Evolutionary conservation across 2,888 invertebrate genomes (phyloP).

Genomic region (Drosophila hamatofila): DNA sequence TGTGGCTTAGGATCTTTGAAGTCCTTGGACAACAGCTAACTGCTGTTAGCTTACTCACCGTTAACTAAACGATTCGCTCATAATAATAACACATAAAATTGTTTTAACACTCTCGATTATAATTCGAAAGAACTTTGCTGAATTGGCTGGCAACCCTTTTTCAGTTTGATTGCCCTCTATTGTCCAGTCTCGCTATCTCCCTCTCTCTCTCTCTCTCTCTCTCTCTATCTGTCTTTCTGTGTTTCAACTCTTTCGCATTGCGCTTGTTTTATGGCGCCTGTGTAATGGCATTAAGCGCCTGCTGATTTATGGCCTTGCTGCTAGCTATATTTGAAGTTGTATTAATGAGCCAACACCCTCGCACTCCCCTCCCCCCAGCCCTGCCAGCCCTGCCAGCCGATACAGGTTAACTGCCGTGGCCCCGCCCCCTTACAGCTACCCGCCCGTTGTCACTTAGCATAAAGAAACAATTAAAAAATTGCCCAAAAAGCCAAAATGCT

Average conservation of each 20-base stretch:
- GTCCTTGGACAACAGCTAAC: not conserved
- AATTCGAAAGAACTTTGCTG: not conserved
- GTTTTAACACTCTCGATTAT: slow-evolving; percentile 6
- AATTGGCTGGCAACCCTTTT: slow-evolving; percentile 6
- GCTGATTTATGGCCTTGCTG: slow-evolving; percentile 68
- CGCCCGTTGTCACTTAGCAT: slow-evolving; percentile 79
- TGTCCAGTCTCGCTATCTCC: not conserved
- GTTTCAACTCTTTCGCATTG: slow-evolving; percentile 5
- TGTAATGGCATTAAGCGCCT: slow-evolving; percentile 62
- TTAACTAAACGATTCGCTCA: not conserved
- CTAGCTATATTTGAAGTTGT: slow-evolving; percentile 66
- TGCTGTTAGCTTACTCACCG: no score
- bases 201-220: not conserved
- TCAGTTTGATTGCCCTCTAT: not conserved
- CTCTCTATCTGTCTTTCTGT: not conserved
- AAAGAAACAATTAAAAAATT: slow-evolving; percentile 84
- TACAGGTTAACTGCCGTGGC: slow-evolving; percentile 1
- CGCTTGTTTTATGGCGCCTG: slow-evolving; percentile 22
- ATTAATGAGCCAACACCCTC: slow-evolving; percentile 58
- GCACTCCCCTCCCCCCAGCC: no score
- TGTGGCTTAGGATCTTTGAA: not conserved
- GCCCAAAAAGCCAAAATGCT: slow-evolving; percentile 73
- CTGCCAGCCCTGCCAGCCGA: not conserved
- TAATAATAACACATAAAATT: slow-evolving; percentile 9
- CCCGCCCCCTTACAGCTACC: not conserved